Conservation (phyloP, 2,113 vertebrate species). For the Corapipo altera region DNA sequence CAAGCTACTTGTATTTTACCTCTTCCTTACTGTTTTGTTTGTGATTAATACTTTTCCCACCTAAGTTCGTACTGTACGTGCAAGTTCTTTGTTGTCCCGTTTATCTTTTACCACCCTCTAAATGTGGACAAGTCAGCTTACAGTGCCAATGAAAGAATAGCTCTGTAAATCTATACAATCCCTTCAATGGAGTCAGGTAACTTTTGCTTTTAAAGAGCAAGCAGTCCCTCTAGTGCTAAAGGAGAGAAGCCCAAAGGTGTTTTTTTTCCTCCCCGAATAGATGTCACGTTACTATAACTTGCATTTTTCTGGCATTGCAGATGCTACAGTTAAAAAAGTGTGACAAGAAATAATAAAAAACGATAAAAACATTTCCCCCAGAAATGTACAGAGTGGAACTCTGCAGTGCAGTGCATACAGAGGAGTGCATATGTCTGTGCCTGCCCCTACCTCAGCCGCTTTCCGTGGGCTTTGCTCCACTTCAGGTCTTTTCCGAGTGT, state of each 20-base stretch:
- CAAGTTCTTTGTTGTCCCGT: neutral
- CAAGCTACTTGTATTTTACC: neutral
- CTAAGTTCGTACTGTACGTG: neutral
- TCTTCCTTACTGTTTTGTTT: neutral
- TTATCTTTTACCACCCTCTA: neutral
- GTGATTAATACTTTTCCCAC: neutral
- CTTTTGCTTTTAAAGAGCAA: neutral
- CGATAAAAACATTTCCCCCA: neutral
- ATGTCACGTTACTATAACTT: neutral
- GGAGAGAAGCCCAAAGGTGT: neutral
- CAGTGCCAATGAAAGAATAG: neutral
- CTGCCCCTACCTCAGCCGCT: constrained; percentile 6
- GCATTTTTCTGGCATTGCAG: neutral
- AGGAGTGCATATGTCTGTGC: fast-evolving
- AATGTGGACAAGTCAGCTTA: neutral
- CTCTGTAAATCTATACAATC: neutral
- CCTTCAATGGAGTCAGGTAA: neutral
- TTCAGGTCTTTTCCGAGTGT: neutral
- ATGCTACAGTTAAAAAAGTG: neutral
- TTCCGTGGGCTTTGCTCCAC: neutral
- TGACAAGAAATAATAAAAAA: neutral
- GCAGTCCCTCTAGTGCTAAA: neutral
- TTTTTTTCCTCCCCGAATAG: neutral
- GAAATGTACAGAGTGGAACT: neutral
- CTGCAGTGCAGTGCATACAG: fast-evolving